phyloP scores from a whole-genome alignment of 2,113 vertebrate species.

The Pongo pygmaeus region DNA sequence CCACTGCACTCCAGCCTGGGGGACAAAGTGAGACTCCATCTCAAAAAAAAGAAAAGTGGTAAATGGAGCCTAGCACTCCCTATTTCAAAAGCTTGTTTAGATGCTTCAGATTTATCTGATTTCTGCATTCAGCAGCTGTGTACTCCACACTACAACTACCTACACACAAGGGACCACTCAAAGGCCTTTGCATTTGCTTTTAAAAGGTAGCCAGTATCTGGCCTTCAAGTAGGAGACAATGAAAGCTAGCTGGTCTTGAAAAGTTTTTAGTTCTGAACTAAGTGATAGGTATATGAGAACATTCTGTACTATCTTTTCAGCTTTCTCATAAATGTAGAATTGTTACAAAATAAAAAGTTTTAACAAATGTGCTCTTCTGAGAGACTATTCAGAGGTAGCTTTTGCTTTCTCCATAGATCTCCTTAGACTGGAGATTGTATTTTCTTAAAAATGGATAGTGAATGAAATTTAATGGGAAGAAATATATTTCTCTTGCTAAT shows the following conservation, averaged over 20 bases:
- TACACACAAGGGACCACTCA: not conserved
- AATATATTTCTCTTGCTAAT: not conserved
- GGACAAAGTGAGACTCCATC: no score
- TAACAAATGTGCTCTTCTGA: not conserved
- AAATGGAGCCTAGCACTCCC: not conserved
- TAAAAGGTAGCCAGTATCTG: not conserved
- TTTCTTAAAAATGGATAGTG: not conserved
- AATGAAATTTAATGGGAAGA: not conserved
- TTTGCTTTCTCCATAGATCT: not conserved
- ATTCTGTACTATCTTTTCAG: not conserved
- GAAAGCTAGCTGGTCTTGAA: not conserved
- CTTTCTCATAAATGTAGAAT: not conserved
- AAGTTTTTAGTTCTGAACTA: not conserved
- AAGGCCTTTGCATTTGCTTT: not conserved
- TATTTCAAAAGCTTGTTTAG: not conserved
- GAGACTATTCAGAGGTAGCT: not conserved
- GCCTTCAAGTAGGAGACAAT: not conserved
- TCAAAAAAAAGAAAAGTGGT: not conserved
- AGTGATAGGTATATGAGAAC: not conserved
- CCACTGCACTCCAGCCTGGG: no score
- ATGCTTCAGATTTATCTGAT: not conserved
- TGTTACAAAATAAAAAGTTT: slow-evolving; percentile 17
- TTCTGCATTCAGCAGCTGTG: not conserved
- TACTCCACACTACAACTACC: not conserved
- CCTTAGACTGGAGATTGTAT: not conserved